Base-by-base conservation (phyloP, 64 coral and sea anemone genomes). In the Dendronephthya gigantea region DNA sequence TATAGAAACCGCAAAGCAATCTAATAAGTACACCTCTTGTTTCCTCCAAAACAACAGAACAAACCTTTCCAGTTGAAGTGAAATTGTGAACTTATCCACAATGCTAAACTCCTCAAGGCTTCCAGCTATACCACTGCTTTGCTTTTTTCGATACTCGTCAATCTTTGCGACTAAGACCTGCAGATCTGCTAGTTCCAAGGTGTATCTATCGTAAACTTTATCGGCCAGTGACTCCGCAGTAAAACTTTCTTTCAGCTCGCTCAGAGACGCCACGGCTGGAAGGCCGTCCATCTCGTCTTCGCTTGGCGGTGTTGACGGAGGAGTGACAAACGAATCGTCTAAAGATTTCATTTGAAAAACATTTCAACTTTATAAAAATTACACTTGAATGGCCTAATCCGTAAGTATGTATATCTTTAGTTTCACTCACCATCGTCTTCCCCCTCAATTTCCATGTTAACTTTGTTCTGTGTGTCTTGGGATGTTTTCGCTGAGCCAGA, bases 41-140 rank as follows among this genome's bases (percentile, higher is more conserved):
- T n/a, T n/a, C 0, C 30, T 59, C 14, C 4, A 86, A 17, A 27
- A 35, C 33, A n/a, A 86, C 48, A 40, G 17, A 25, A 59, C 51
- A 38, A 15, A 95, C 94, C 94, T 97, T 83, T 97, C 94, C 16
- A 97, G 50, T 19, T 90, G 89, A 41, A 97, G 83, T 9, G 89
- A 85, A 69, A 97, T 93, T 5, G 92, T 93, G n/a, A 97, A 97
- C 51, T 91, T 97, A 28, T 97, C 94, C 29, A 97, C 89, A 15
- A 97, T 89, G 85, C 91, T 92, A 34, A 91, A 85, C 83, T 97
- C 94, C 47, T 79, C 72, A 39, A 79, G 14, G 15, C 0, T 36
- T 79, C 10, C 32, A 66, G 58, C 29, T 27, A 23, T 23, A 7
- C 6, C 25, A 8, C 36, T 0, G 2, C 16, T 34, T 33, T 79